phyloP scores from a whole-genome alignment of 2,888 invertebrate species.

The Amphimallon solstitiale region DNA sequence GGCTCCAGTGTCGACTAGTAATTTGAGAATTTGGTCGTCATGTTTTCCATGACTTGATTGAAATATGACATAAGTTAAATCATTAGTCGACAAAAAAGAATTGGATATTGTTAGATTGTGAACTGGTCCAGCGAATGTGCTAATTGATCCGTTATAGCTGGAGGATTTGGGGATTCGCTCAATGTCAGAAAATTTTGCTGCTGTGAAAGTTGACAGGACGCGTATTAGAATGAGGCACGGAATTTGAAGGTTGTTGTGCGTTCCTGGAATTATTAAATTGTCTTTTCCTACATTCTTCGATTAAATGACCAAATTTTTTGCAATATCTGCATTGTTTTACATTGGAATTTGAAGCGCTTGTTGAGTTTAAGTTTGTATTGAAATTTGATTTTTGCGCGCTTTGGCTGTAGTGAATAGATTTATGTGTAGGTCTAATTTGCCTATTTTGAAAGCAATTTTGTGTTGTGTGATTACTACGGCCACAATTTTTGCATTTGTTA shows the following conservation, averaged over 20 bases:
- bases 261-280: constrained; percentile 33
- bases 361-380: neutral
- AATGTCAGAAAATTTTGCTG: neutral
- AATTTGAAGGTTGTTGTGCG: neutral
- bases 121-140: neutral
- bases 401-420: neutral
- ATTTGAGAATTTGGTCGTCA: constrained; percentile 8
- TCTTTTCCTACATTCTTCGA: constrained; percentile 39
- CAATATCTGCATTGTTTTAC: constrained; percentile 38
- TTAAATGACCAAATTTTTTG: constrained; percentile 38
- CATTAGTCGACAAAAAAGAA: neutral
- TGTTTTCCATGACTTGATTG: neutral
- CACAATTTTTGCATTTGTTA: neutral
- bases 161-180: neutral
- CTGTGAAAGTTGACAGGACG: neutral
- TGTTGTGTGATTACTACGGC: neutral
- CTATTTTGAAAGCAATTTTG: no score
- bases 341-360: neutral
- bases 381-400: no score
- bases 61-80: constrained; percentile 6
- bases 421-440: neutral
- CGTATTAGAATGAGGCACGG: neutral
- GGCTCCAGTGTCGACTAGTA: constrained; percentile 48
- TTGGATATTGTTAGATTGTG: neutral
- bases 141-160: neutral